Base-by-base conservation (phyloP, 1,140 invertebrate species). In the Oppia nitens region DNA sequence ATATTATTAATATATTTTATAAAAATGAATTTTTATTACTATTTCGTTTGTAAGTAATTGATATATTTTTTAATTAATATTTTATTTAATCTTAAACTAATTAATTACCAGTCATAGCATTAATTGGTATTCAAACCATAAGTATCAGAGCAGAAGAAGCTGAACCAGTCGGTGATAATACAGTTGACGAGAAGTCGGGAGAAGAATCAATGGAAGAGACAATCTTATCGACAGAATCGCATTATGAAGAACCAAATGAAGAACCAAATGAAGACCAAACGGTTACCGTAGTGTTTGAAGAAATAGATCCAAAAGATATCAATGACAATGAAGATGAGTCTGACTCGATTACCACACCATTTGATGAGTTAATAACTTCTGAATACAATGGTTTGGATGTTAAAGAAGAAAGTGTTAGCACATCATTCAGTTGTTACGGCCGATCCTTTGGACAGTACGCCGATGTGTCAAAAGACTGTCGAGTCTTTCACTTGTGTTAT, bases 401-500 rank as follows among this genome's bases (percentile, higher is more conserved):
- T 29, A 52, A 59, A n/a, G 53, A 29, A 21, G 53, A 27, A 14
- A 11, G 6, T n/a, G 24, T 53, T 17, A 40, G 32, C 17, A 9
- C 49, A 9, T 4, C 6, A 9, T 50, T 50, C 24, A 50, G 49
- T 25, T 59, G 57, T 24, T 59, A 21, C 25, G 52, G 52, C 12
- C 50, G 57, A 4, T 21, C 49, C 1, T 59, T 52, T 26, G 57
- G 57, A 24, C 68, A 64, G 48, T 68, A 68, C 53, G 67, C 67
- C 26, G 67, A 68, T 60, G 53, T 62, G 9, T 50, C 48, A 3
- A 60, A 59, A 23, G 29, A 59, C 25, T 68, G 67, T 55, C 53
- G 54, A 23, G 57, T 67, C 17, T 68, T 67, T 54, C 67, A 68
- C 60, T 54, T 68, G 12, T 68, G 67, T 53, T 58, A 61, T n/a